phyloP scores from a whole-genome alignment of 2,113 vertebrate genomes.

The Pungitius pungitius region DNA sequence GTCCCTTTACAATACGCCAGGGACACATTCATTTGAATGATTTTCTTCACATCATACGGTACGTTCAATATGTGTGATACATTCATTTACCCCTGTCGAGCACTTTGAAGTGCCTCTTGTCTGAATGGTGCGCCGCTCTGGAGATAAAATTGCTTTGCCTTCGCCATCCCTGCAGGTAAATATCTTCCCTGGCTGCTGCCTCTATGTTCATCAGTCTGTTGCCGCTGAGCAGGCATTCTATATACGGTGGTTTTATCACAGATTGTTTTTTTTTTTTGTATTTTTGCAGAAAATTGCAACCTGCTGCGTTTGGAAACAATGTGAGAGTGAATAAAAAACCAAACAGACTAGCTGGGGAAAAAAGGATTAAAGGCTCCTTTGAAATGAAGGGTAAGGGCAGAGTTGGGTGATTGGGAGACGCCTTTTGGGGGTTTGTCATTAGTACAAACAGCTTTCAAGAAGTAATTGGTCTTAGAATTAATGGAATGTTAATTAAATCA shows the following conservation, averaged over 20 bases:
- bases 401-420: not conserved
- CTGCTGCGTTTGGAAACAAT: not conserved
- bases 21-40: not conserved
- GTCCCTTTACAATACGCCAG: not conserved
- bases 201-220: not conserved
- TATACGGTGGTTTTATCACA: not conserved
- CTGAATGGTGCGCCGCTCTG: not conserved
- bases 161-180: not conserved
- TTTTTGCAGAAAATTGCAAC: not conserved
- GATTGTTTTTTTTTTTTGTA: not conserved
- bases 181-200: not conserved
- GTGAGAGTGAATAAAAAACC: not conserved
- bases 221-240: not conserved
- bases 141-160: not conserved
- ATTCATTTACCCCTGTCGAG: not conserved
- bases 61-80: not conserved
- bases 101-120: not conserved
- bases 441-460: not conserved
- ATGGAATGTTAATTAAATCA: not conserved
- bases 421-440: not conserved
- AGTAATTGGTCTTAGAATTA: not conserved
- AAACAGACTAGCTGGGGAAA: not conserved
- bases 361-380: not conserved
- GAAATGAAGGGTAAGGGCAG: not conserved
- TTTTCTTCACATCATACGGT: not conserved